Conservation (phyloP, 2,888 invertebrate genomes). For the Netelia inedita region DNA sequence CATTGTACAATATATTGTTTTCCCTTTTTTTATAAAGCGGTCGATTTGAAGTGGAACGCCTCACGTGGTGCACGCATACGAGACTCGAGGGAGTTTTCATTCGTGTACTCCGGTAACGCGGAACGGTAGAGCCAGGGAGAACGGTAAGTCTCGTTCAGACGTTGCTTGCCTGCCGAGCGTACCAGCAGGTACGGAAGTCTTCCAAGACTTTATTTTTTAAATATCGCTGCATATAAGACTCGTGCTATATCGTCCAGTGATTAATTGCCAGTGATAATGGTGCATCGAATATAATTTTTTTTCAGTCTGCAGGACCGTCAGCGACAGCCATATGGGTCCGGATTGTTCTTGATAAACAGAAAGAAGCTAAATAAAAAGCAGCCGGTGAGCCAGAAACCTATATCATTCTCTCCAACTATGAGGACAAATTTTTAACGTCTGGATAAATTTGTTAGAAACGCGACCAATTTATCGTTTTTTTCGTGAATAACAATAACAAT, state of each 20-base stretch:
- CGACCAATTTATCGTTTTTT: too few relatives aligned
- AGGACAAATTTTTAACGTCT: too few relatives aligned
- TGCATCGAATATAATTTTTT: background rate
- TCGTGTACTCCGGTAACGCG: conserved; percentile 68
- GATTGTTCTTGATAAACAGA: conserved; percentile 29
- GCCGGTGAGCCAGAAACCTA: conserved; percentile 20
- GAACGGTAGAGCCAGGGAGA: conserved; percentile 36
- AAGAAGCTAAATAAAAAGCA: conserved; percentile 8
- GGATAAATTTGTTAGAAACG: too few relatives aligned
- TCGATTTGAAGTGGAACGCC: background rate
- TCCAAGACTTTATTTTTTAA: background rate
- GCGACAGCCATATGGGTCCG: conserved; percentile 36
- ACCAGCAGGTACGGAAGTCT: conserved; percentile 49
- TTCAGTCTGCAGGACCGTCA: background rate
- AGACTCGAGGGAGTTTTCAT: conserved; percentile 54
- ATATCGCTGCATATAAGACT: background rate
- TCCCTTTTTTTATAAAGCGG: too few relatives aligned
- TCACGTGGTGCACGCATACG: conserved; percentile 13
- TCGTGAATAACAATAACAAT: too few relatives aligned
- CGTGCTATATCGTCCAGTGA: background rate
- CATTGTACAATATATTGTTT: background rate
- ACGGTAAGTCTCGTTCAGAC: conserved; percentile 51
- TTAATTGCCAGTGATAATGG: background rate
- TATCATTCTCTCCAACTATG: background rate
- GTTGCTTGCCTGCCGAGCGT: conserved; percentile 41